Conservation (phyloP, 2,888 invertebrate species). For the Aradus depressus region DNA sequence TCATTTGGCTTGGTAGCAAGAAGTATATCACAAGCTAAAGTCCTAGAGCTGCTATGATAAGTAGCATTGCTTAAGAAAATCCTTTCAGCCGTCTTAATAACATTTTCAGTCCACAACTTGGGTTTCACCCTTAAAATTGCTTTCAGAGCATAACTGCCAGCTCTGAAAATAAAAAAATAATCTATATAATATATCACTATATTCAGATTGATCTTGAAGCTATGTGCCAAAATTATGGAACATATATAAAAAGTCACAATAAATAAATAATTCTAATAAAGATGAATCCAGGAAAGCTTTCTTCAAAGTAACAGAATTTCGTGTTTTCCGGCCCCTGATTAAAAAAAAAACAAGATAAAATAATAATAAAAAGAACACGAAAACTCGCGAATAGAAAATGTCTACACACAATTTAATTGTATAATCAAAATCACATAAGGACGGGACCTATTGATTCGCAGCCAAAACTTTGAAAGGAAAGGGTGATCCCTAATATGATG, state of each 20-base stretch:
- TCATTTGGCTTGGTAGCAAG: conserved; percentile 47
- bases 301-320: no score
- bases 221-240: background rate
- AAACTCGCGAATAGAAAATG: no score
- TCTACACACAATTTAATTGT: no score
- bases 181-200: background rate
- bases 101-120: conserved; percentile 36
- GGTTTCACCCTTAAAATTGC: conserved; percentile 47
- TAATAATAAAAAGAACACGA: no score
- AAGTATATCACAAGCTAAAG: conserved; percentile 57
- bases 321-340: no score
- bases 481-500: no score
- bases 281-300: no score
- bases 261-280: background rate
- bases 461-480: no score
- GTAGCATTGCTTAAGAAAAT: conserved; percentile 47
- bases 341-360: no score
- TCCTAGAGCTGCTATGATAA: conserved; percentile 58
- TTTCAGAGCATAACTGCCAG: conserved; percentile 55
- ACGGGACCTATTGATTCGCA: no score
- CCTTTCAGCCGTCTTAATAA: conserved; percentile 42
- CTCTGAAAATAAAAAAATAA: conserved; percentile 32
- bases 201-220: background rate
- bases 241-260: background rate
- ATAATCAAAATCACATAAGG: no score